Evolutionary conservation across 2,113 vertebrate species (phyloP).

Genomic region (Malurus cyaneus): DNA sequence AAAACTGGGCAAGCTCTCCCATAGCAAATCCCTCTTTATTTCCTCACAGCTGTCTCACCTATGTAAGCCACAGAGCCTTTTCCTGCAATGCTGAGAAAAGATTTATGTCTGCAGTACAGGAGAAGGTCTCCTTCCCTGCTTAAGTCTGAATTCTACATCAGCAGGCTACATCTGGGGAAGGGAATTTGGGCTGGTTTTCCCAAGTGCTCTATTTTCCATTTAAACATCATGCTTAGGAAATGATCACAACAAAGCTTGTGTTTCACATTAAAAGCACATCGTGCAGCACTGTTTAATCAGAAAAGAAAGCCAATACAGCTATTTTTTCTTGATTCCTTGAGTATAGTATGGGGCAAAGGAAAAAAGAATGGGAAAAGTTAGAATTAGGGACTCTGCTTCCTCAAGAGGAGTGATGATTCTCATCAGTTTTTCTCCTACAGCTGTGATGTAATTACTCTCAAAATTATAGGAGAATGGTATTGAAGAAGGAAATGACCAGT

Average conservation of each 20-base stretch:
- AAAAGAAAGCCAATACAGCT: background rate
- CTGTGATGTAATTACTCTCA: background rate
- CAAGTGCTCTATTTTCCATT: background rate
- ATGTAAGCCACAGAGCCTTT: background rate
- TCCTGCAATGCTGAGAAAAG: background rate
- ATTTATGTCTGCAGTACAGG: background rate
- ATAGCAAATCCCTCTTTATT: background rate
- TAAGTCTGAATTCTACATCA: conserved; percentile 4
- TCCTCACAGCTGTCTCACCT: conserved; percentile 21
- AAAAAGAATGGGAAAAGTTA: background rate
- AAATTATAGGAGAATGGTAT: background rate
- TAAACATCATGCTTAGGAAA: background rate
- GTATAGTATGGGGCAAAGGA: background rate
- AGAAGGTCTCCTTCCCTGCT: background rate
- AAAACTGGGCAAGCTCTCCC: background rate
- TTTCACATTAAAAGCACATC: background rate
- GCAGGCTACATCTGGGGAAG: background rate
- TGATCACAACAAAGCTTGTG: background rate
- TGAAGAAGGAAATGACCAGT: background rate
- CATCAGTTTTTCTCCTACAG: background rate
- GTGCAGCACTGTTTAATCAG: background rate
- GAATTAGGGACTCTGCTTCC: background rate
- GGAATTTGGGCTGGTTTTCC: background rate
- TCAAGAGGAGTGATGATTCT: background rate
- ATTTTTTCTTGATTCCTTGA: background rate